Base-by-base conservation (phyloP, 2,113 vertebrate genomes). In the Clupea harengus region DNA sequence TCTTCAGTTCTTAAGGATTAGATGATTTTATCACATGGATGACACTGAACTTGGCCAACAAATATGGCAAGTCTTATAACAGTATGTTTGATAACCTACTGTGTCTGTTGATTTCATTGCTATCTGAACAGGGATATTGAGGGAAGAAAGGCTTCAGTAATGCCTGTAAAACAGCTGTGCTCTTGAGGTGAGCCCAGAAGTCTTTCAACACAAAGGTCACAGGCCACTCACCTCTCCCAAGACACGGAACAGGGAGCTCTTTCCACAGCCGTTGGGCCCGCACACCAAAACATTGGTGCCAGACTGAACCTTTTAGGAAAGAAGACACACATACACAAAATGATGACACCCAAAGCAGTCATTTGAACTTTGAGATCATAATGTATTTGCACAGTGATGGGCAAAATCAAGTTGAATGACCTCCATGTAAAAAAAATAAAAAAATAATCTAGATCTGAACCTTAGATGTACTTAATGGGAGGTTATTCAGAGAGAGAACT, bases 241-340 rank as follows among this genome's bases (percentile, higher is more conserved):
- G 64, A 97, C 97, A 93, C 98, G 95, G 88, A 99, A 99, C 57
- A 99, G 95, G 3, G 98, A 99, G 90, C 98, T 99, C 92, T 99
- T 99, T 83, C 98, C 98, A 94, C 98, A 99, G 3, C 98, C 98
- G 45, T 99, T 99, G 85, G 98, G 98, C 84, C 98, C 98, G 95
- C 98, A 99, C n/a, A 99, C 96, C 10, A 99, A 94, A 90, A 99
- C 98, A 15, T 99, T 99, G 86, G 97, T 95, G 22, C 98, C 98
- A 75, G 98, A 99, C 67, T 84, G 95, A 92, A 99, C 98, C 98
- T 95, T 64, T 97, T 57, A 86, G 94, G 90, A 82, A 0, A 15
- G 86, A 8, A 83, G 81, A 85, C 18, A 83, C 60, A 67, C 9
- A 67, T 2, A 10, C 25, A 60, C 72, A 78, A 11, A 39, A 72